Evolutionary conservation across 1,140 invertebrate genomes (phyloP), one percentile per base, ranked within the genome.

Genomic region (Pogonus chalceus): DNA sequence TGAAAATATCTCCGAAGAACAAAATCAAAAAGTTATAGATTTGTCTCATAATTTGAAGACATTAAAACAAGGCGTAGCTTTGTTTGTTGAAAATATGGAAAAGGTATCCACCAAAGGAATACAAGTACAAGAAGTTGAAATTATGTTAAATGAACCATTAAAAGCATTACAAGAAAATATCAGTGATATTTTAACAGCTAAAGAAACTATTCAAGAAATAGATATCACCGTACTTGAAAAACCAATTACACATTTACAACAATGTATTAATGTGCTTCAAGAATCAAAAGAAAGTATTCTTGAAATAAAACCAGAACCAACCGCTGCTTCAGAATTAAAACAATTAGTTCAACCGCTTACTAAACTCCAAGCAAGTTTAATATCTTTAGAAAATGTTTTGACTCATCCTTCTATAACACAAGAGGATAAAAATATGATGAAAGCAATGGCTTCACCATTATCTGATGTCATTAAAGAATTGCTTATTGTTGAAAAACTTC

Each of bases 141-240:
- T 18, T 39, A 39, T 20, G 4, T 37, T 52, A 39, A 14, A 23
- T 10, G 18, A 52, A 39, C 51, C 51, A 35, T 39, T 52, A 14
- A 52, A 52, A 22, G 31, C 20, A 3, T 22, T 52, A 2, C 31
- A 52, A 20, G 35, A 52, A 35, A 31, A 20, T 12, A 31, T 35
- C 14, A 18, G 14, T 10, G 49, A 35, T 4, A 51, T 51, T 31
- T 22, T 35, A 7, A 20, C 26, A 14, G 35, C 20, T 47, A 35
- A 57, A 51, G n/a, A 37, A 1, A 53, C 49, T 18, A 59, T n/a
- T n/a, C n/a, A n/a, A n/a, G n/a, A n/a, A n/a, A n/a, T n/a, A n/a
- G n/a, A n/a, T n/a, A n/a, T n/a, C n/a, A n/a, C n/a, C n/a, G 37
- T 43, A 10, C 3, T 9, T 43, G 37, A 43, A 43, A 16, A 43